Percentiles rank a stretch among this genome's conserved stretches.
Conservation (phyloP, 2,797 vertebrate genomes). For the Etheostoma nigrum region DNA sequence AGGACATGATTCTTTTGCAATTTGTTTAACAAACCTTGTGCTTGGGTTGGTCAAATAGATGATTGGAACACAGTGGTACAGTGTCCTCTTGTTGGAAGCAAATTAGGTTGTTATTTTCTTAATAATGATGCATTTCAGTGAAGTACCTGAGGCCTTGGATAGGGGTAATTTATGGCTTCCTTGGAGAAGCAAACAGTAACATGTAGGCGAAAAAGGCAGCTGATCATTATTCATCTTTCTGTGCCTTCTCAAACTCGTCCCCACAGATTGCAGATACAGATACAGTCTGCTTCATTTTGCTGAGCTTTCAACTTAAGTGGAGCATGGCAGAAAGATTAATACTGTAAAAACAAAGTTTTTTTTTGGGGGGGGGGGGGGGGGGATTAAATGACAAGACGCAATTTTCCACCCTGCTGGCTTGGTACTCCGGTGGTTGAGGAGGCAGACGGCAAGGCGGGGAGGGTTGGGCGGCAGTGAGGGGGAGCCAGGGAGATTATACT, state of each 20-base stretch:
- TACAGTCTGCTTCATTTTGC: constrained; percentile 87
- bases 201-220: constrained; percentile 74
- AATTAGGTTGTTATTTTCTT: constrained; percentile 43
- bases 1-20: constrained; percentile 21
- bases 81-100: constrained; percentile 44
- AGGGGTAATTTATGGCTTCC: constrained; percentile 64
- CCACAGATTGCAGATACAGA: constrained; percentile 76
- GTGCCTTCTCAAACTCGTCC: constrained; percentile 63
- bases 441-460: constrained; percentile 51
- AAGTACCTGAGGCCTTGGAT: constrained; percentile 30
- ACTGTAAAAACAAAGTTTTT: constrained; percentile 94
- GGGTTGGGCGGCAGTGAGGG: constrained; percentile 75
- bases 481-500: constrained; percentile 73
- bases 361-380: not conserved
- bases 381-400: constrained; percentile 96
- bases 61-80: constrained; percentile 2
- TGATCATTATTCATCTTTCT: constrained; percentile 90
- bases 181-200: constrained; percentile 68
- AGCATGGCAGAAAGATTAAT: constrained; percentile 95
- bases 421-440: constrained; percentile 87
- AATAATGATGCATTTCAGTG: constrained; percentile 50
- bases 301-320: constrained; percentile 94
- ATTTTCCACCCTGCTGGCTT: constrained; percentile 95
- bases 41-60: constrained; percentile 27
- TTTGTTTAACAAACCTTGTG: constrained; percentile 35